A percentile compares a stretch with the other conserved stretches of the same genome.
phyloP scores from a whole-genome alignment of 1,140 invertebrate species.

The Drosophila nannoptera region DNA sequence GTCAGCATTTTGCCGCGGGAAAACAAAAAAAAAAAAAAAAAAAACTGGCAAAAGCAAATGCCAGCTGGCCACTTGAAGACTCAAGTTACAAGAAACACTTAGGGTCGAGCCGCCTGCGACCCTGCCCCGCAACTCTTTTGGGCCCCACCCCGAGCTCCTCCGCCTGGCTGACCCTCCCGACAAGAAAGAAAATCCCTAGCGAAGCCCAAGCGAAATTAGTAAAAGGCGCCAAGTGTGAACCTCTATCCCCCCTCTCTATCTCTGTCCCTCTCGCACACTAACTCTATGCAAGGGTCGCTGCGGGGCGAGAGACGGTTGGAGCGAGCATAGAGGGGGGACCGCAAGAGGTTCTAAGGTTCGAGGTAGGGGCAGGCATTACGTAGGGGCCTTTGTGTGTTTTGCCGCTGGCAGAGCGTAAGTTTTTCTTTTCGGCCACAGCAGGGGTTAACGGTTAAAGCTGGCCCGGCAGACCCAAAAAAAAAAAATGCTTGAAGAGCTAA shows the following conservation, averaged over 20 bases:
- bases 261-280: too few relatives aligned
- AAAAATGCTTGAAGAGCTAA: too few relatives aligned
- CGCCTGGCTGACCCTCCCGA: too few relatives aligned
- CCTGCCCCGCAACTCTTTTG: constrained; percentile 17
- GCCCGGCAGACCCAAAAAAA: background rate
- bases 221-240: constrained; percentile 66
- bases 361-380: constrained; percentile 22
- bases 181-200: background rate
- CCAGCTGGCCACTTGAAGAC: constrained; percentile 73
- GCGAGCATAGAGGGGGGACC: background rate
- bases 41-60: constrained; percentile 71
- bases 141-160: too few relatives aligned
- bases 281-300: constrained; percentile 19
- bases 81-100: constrained; percentile 78
- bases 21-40: constrained; percentile 60
- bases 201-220: constrained; percentile 53
- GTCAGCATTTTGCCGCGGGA: constrained; percentile 23
- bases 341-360: background rate
- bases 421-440: constrained; percentile 48
- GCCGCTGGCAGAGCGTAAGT: constrained; percentile 51
- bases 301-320: too few relatives aligned
- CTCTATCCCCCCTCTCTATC: background rate
- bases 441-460: constrained; percentile 51
- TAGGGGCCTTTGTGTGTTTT: constrained; percentile 50
- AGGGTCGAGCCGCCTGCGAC: constrained; percentile 56